Percentiles rank a stretch among this genome's conserved stretches.
Evolutionary conservation across 2,888 invertebrate species (phyloP).

Genomic region (Cerastis rubricosa): DNA sequence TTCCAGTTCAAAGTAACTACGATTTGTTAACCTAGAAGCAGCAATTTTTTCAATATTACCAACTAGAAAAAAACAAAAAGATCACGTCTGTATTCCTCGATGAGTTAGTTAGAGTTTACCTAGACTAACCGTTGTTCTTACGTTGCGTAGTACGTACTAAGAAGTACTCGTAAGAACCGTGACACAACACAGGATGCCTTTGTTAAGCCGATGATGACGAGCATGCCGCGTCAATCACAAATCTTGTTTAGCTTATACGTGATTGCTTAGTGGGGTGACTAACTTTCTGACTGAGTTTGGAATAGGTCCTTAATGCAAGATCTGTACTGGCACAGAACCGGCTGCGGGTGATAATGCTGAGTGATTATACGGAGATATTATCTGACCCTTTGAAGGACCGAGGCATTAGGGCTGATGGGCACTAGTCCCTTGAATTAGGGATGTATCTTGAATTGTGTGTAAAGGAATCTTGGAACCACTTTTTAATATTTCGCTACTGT

Average conservation of each 20-base stretch:
- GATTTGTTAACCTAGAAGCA: not conserved
- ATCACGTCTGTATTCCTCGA: not conserved
- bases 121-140: not conserved
- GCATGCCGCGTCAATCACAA: conserved; percentile 51
- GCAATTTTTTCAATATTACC: not conserved
- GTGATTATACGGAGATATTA: too few species aligned
- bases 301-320: not conserved
- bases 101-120: not conserved
- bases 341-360: not conserved
- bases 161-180: conserved; percentile 23
- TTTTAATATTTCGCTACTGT: not conserved
- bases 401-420: not conserved
- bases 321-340: not conserved
- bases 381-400: not conserved
- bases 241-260: conserved; percentile 53
- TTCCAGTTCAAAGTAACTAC: not conserved
- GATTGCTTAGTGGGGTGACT: conserved; percentile 52
- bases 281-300: conserved; percentile 1
- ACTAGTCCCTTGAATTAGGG: not conserved
- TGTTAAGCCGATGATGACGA: conserved; percentile 49
- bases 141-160: not conserved
- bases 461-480: too few species aligned
- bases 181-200: conserved; percentile 62
- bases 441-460: too few species aligned
- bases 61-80: not conserved